Base-by-base conservation (phyloP, 35 echinoderm and acorn worm species). In the Stichopus chloronotus region DNA sequence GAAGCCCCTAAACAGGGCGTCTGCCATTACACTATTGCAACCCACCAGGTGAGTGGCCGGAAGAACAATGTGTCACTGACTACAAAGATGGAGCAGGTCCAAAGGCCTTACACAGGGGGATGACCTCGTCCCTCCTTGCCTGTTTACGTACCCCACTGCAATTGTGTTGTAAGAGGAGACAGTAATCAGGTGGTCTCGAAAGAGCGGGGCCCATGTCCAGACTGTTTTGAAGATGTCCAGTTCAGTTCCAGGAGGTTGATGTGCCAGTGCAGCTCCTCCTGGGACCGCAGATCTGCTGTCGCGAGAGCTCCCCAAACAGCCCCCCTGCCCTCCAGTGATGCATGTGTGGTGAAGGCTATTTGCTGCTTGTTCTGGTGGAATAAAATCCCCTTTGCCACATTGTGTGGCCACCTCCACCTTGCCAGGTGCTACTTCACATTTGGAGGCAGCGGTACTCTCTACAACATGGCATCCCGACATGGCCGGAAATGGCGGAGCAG, bases 81-180 rank as follows among this genome's bases (percentile, higher is more conserved):
- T 5, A 58, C 53, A 79, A 23, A 74, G 57, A 25, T 19, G 56
- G 13, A 83, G 91, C 5, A 81, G 14, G 8, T 76, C 6, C 59
- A 5, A 76, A 53, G 88, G 71, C 13, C 52, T 55, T 76, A 76
- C 72, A 76, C 9, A 76, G 17, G 17, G 72, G 20, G 25, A 71
- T 13, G 84, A 88, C 19, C 60, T 21, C 10, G 86, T 93, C 43
- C 85, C 93, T 72, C 72, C 91, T 53, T 92, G 71, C 7, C 69
- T 23, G 55, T 92, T 95, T 25, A 95, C 92, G 23, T 94, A 94
- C 9, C 79, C n/a, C 30, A 94, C 94, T 56, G 59, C 68, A 54
- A 79, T 92, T 6, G 78, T 21, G 71, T 88, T 88, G 81, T 93
- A 82, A 12, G 92, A 93, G 52, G 20, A 53, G 23, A 93, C 30